phyloP scores from a whole-genome alignment of 1,140 invertebrate genomes.

The Drosophila simulans region DNA sequence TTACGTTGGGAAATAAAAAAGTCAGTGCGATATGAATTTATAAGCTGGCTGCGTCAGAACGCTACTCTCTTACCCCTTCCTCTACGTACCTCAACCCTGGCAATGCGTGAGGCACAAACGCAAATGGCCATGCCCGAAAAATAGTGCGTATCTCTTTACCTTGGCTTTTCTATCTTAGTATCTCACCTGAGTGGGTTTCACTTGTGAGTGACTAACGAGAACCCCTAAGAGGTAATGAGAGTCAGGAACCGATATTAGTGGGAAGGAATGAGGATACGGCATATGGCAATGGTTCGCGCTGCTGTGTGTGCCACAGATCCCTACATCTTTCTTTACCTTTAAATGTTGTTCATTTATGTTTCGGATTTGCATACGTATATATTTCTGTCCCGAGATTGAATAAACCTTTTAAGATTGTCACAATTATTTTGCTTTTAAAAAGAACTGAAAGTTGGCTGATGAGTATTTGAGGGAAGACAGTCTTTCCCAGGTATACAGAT shows the following conservation, averaged over 20 bases:
- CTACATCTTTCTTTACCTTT: not conserved
- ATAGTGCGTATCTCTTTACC: conserved; percentile 74
- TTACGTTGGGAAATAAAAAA: conserved; percentile 11
- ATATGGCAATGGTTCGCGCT: conserved; percentile 27
- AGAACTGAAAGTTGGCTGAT: not conserved
- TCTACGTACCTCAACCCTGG: not conserved
- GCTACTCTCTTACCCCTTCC: not conserved
- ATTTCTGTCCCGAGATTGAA: not conserved
- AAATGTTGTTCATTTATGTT: no score
- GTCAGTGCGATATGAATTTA: conserved; percentile 43
- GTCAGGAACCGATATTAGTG: conserved; percentile 2
- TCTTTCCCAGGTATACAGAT: no score
- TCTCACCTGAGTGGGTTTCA: conserved; percentile 40
- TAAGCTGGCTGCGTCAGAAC: conserved; percentile 21
- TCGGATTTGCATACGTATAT: not conserved
- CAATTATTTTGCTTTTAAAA: no score
- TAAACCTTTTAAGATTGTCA: no score
- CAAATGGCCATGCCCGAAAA: conserved; percentile 44
- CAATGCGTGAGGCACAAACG: conserved; percentile 41
- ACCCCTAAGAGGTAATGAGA: conserved; percentile 25
- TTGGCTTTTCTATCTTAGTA: conserved; percentile 47
- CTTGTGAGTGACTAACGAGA: conserved; percentile 41
- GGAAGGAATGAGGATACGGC: conserved; percentile 8
- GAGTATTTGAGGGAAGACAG: not conserved
- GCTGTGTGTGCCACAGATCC: conserved; percentile 7